Evolutionary conservation across 2,113 vertebrate genomes (phyloP).

Genomic region (Peromyscus polionotus): DNA sequence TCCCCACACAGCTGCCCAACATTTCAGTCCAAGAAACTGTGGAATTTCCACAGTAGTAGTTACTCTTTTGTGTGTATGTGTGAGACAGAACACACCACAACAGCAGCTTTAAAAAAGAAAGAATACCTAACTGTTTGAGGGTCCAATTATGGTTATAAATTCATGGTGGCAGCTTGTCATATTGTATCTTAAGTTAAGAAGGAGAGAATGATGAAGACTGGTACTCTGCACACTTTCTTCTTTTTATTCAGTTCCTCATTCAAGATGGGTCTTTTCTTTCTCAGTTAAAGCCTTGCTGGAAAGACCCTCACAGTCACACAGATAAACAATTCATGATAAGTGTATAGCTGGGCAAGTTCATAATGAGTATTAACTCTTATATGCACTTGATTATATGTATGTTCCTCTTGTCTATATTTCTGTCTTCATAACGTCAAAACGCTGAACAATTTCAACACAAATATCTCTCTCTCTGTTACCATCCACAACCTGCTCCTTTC

Average conservation of each 20-base stretch:
- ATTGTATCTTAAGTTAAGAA: not conserved
- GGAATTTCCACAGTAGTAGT: slow-evolving; percentile 80
- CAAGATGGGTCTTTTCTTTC: not conserved
- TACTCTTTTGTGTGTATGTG: not conserved
- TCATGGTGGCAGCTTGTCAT: not conserved
- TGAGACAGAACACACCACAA: not conserved
- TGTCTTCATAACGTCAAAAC: not conserved
- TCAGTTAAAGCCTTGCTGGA: not conserved
- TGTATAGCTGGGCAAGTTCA: not conserved
- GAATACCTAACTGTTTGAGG: not conserved
- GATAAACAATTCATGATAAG: not conserved
- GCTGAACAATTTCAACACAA: not conserved
- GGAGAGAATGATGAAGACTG: not conserved
- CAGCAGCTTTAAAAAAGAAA: not conserved
- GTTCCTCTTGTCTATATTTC: too few relatives aligned
- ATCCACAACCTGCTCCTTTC: not conserved
- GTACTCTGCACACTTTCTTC: not conserved
- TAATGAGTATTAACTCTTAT: not conserved
- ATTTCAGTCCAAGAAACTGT: slow-evolving; percentile 86
- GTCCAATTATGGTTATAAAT: not conserved
- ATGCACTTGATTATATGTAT: too few relatives aligned
- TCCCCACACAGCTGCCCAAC: slow-evolving; percentile 85
- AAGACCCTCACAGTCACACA: too few relatives aligned
- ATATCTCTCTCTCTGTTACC: too few relatives aligned
- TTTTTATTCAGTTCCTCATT: not conserved